Base-by-base conservation (phyloP, 1,140 invertebrate species). In the Palaemon carinicauda region DNA sequence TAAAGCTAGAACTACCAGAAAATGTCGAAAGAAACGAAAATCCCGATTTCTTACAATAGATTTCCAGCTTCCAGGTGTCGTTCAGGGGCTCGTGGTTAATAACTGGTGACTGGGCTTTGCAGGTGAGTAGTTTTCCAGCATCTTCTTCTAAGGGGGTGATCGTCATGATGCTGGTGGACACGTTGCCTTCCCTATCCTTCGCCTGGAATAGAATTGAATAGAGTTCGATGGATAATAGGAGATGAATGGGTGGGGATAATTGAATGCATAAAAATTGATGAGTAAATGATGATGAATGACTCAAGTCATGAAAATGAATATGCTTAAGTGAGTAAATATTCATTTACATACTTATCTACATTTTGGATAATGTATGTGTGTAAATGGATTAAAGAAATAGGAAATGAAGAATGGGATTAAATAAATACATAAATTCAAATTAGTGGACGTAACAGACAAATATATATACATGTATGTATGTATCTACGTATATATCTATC, bases 11-110 rank as follows among this genome's bases (percentile, higher is more conserved):
- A n/a, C n/a, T n/a, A n/a, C n/a, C n/a, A n/a, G n/a, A n/a, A n/a
- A n/a, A n/a, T n/a, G n/a, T n/a, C n/a, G n/a, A 29, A 73, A 12
- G 19, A 73, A 31, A 19, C 9, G 41, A 2, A 65, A 29, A 27
- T n/a, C 9, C 10, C 3, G 7, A 65, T 60, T 17, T 90, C 91
- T 91, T 89, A 92, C 92, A 92, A 73, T 92, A 89, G n/a, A 92
- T 89, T 31, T 91, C 90, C 80, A 92, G 83, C 65, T 90, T 90
- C 90, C 91, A 90, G 12, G 83, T 83, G 78, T 91, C 91, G 78
- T 92, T 90, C 1, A 92, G 88, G 14, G 90, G 89, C 51, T 82
- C 89, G 74, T 89, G 90, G 14, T 80, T 69, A 52, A 92, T 89
- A 5, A 90, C 78, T 1, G 90, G 89, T 73, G 92, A 92, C 60